Evolutionary conservation across 2,797 vertebrate genomes (phyloP), one percentile per base, ranked within the genome.

Genomic region (Limnodromus scolopaceus): DNA sequence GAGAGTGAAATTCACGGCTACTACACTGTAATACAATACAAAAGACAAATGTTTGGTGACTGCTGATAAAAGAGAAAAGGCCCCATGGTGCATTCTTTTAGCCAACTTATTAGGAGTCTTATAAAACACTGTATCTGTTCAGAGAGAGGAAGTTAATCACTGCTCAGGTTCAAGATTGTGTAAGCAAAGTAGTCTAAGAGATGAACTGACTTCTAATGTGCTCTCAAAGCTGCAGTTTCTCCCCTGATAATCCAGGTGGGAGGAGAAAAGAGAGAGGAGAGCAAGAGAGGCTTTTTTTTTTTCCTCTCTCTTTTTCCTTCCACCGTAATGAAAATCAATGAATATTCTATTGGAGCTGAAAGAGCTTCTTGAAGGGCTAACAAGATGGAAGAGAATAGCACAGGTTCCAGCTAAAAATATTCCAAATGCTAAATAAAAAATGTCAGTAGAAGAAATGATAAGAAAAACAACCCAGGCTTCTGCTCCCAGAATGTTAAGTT

Each of bases 401-500:
- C 84, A 94, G 84, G 85, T 86, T 76, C 85, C 41, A 7, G 89
- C 92, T 95, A 96, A 96, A 97, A 96, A 94, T 96, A 96, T 89
- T 93, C 84, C 57, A 92, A 96, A 96, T 84, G 70, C 84, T 95
- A 94, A 97, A 95, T 96, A 95, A 97, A 96, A 96, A 84, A 94
- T 91, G 77, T 38, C 87, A 90, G 80, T 36, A 82, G 89, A 76
- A 94, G 89, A 89, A 80, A 93, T 16, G 45, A 86, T 88, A 94
- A 90, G 91, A 92, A 90, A 94, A 97, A 93, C 77, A 94, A 93
- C 51, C 34, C 72, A 19, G 87, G 3, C 10, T 32, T 79, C 82
- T 71, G 83, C 66, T 87, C 70, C 38, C 30, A 25, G 93, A 93
- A 95, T 91, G 41, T 79, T 84, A 92, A 92, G 20, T n/a, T 45